phyloP scores from a whole-genome alignment of 2,113 vertebrate species.

The Galeopterus variegatus region DNA sequence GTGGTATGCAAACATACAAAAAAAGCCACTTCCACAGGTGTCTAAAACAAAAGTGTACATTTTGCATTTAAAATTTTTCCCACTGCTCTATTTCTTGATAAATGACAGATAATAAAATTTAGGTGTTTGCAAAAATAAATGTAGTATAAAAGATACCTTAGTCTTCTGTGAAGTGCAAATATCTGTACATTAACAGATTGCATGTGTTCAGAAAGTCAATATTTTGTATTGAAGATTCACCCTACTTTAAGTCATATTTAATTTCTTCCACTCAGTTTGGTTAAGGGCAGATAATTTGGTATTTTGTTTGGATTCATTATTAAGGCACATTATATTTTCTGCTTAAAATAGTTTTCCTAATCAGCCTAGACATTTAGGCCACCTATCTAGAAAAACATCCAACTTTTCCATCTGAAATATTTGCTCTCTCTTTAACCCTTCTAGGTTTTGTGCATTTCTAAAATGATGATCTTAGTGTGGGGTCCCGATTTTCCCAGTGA shows the following conservation, averaged over 20 bases:
- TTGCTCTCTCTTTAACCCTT: not conserved
- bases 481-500: slow-evolving; percentile 56
- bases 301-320: slow-evolving; percentile 52
- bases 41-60: slow-evolving; percentile 43
- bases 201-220: not conserved
- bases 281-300: not conserved
- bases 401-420: not conserved
- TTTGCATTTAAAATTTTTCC: slow-evolving; percentile 44
- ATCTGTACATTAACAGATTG: not conserved
- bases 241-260: not conserved
- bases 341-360: slow-evolving; percentile 47
- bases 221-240: not conserved
- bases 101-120: slow-evolving; percentile 45
- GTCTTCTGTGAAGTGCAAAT: not conserved
- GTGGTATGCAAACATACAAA: slow-evolving; percentile 65
- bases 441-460: not conserved
- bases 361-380: not conserved
- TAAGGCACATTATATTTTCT: slow-evolving; percentile 23
- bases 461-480: slow-evolving; percentile 48
- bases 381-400: slow-evolving; percentile 24
- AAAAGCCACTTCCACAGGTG: slow-evolving; percentile 1
- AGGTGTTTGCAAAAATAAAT: slow-evolving; percentile 53
- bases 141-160: not conserved
- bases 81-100: not conserved
- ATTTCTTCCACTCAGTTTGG: not conserved